Base-by-base conservation (phyloP, 2,888 invertebrate species). In the Sinelater perroti region DNA sequence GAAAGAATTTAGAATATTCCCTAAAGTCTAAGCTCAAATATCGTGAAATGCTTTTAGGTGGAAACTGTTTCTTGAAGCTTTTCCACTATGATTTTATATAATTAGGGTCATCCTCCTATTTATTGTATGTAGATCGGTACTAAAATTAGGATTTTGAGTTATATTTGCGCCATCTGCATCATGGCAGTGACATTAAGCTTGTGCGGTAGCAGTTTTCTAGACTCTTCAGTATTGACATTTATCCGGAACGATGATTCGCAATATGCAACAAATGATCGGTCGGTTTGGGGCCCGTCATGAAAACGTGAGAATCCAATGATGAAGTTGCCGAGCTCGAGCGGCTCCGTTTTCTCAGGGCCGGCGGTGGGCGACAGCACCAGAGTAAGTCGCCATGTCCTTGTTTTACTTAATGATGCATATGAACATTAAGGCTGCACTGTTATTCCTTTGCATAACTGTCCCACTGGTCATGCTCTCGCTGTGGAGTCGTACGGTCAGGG, bases 401-500 rank as follows among this genome's bases (percentile, higher is more conserved):
- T 80, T 78, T 69, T 79, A 78, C 73, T 84, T 88, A 82, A 87
- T 89, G 83, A 84, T 90, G 86, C 86, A 91, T 67, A 79, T 91
- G 70, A 92, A 91, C 78, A 82, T 91, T 76, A 91, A 91, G 79
- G 81, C 87, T 71, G 83, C 87, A 63, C 79, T 93, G 64, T 79
- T 89, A 60, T 81, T 84, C 67, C 80, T 90, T 36, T 85, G 85
- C 66, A 78, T 82, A 42, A 82, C 84, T 30, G 88, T 87, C 30
- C 76, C 88, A 65, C 81, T 90, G 65, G 85, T 89, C 65, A 86
- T 87, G 63, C 78, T 91, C 45, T 83, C 85, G 30, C 84, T 90
- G 65, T 93, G 91, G 87, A 87, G 87, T 72, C 86, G 87, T n/a
- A n/a, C n/a, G n/a, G n/a, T n/a, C n/a, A 72, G 93, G 92, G 72